A percentile compares a stretch with the other conserved stretches of the same genome.
These are phyloP conservation scores for Nothocercus nigrocapillus DNA, from an alignment of 2,113 vertebrate genomes.

Conservation along the genomic window DNA sequence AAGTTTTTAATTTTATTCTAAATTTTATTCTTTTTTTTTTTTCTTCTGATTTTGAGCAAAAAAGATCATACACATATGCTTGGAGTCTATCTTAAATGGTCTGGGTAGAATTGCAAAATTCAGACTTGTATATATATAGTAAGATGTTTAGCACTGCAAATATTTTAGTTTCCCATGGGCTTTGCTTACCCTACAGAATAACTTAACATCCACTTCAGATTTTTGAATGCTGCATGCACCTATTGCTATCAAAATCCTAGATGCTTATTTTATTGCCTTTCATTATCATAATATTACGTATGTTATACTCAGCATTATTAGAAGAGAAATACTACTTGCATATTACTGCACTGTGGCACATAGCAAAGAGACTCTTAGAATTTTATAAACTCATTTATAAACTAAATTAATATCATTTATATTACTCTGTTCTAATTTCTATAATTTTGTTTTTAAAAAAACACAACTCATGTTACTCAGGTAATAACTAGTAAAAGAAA, in stretches of 20 bases:
- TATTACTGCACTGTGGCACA: neutral
- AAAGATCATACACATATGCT: fast-evolving
- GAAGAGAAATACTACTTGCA: neutral
- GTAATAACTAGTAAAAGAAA: neutral
- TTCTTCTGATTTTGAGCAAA: neutral
- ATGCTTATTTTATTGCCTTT: neutral
- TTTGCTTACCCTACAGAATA: neutral
- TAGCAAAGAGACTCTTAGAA: no score
- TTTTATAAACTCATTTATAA: neutral
- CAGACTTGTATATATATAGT: neutral
- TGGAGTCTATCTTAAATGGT: neutral
- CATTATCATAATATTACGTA: neutral
- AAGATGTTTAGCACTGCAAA: neutral
- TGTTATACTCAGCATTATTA: neutral
- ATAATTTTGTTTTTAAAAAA: neutral
- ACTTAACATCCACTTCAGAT: neutral
- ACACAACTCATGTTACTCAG: neutral
- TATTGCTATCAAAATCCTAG: neutral
- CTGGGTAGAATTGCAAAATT: neutral
- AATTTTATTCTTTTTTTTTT: neutral
- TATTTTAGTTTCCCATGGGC: neutral
- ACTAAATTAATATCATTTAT: neutral
- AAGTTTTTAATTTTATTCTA: neutral
- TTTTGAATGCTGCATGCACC: neutral
- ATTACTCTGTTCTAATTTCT: neutral